Evolutionary conservation across 1,140 invertebrate genomes (phyloP).

Genomic region (Dinoponera quadriceps): DNA sequence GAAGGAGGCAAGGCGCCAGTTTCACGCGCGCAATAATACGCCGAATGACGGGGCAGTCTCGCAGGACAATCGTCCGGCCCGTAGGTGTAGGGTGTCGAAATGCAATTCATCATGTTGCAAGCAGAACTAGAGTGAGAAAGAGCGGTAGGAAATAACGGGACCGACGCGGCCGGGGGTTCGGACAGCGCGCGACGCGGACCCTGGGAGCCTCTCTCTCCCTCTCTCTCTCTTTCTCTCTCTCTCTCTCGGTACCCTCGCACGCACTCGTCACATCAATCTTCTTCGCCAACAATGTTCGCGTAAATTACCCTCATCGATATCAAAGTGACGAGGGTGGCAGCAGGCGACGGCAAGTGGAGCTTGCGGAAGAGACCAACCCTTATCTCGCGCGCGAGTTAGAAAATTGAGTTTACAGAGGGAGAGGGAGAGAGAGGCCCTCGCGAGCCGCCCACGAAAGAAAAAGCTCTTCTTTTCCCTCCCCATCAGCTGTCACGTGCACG

Average conservation of each 20-base stretch:
- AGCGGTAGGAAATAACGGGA: conserved; percentile 61
- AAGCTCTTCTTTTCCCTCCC: not conserved
- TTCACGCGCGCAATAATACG: conserved; percentile 69
- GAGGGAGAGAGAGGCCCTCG: conserved; percentile 42
- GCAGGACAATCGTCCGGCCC: conserved; percentile 68
- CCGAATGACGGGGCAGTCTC: conserved; percentile 76
- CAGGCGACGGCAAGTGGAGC: conserved; percentile 31
- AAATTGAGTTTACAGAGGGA: conserved; percentile 80
- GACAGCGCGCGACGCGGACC: conserved; percentile 35
- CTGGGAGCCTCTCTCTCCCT: not conserved
- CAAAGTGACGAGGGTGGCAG: conserved; percentile 77
- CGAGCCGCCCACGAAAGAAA: conserved; percentile 9
- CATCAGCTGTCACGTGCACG: conserved; percentile 40
- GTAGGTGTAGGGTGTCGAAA: conserved; percentile 77
- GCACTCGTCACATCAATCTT: conserved; percentile 84
- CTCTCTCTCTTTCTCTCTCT: not conserved
- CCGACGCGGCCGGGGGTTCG: conserved; percentile 38
- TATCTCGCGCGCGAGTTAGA: conserved; percentile 77
- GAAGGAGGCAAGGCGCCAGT: conserved; percentile 47
- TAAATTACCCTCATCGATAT: conserved; percentile 85
- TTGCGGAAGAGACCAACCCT: conserved; percentile 73
- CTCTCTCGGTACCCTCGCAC: conserved; percentile 67
- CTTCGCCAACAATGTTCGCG: conserved; percentile 83
- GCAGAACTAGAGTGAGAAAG: conserved; percentile 20
- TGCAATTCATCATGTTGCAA: conserved; percentile 80